Percentiles rank a stretch among this genome's conserved stretches.
phyloP scores from a whole-genome alignment of 2,797 vertebrate genomes.

The Enteromius afrohamiltoni region DNA sequence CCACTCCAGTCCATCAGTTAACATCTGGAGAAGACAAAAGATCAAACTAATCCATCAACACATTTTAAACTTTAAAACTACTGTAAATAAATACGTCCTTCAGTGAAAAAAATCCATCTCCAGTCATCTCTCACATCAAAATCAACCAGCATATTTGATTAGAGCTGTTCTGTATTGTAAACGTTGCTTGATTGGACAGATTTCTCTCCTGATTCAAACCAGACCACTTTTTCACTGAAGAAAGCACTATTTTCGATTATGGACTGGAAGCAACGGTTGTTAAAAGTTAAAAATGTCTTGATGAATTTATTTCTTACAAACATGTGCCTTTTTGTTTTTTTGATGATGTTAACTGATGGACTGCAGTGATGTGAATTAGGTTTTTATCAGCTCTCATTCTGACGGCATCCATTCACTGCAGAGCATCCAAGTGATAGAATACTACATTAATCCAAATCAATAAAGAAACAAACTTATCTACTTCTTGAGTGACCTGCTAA shows the following conservation, averaged over 20 bases:
- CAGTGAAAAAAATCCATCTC: neutral
- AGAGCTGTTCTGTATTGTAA: too few species aligned
- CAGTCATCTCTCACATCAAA: neutral
- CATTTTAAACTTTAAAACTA: neutral
- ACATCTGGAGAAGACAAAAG: neutral
- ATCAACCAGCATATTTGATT: too few species aligned
- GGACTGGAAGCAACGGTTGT: neutral
- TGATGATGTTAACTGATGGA: neutral
- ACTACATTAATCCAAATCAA: neutral
- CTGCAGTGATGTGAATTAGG: neutral
- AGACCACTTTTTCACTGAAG: too few species aligned
- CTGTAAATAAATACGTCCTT: neutral
- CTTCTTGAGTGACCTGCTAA: neutral
- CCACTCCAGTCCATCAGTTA: neutral
- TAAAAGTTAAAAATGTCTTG: neutral
- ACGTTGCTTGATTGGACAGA: too few species aligned
- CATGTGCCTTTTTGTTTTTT: neutral
- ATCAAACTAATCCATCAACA: neutral
- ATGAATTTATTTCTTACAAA: neutral
- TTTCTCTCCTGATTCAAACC: too few species aligned
- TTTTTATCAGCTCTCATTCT: neutral
- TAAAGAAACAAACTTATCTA: neutral
- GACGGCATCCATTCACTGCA: neutral
- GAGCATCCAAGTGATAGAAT: neutral
- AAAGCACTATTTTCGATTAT: too few species aligned